A percentile compares a stretch with the other conserved stretches of the same genome.
phyloP scores from a whole-genome alignment of 1,140 invertebrate species.

The Metaphire vulgaris region DNA sequence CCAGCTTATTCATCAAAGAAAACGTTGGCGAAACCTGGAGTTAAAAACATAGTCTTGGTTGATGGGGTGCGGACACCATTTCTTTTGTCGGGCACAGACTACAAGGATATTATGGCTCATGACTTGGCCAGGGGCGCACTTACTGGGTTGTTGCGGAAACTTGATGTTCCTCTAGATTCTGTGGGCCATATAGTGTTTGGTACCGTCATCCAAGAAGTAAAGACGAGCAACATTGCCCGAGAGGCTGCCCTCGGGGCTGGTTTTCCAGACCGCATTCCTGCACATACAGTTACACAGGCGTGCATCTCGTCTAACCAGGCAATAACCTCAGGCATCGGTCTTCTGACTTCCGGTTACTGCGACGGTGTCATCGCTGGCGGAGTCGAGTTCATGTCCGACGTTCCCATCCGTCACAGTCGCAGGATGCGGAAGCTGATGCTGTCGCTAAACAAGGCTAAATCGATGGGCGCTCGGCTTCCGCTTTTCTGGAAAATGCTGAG shows the following conservation, averaged over 20 bases:
- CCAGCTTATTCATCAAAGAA: constrained; percentile 11
- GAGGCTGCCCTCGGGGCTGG: constrained; percentile 84
- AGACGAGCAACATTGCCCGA: constrained; percentile 87
- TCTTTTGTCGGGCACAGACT: constrained; percentile 82
- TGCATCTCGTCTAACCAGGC: constrained; percentile 97
- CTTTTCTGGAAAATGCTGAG: constrained; percentile 57
- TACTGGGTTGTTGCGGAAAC: constrained; percentile 19
- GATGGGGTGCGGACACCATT: constrained; percentile 96
- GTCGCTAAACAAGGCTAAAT: constrained; percentile 85
- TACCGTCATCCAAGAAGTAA: constrained; percentile 95
- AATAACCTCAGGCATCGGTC: constrained; percentile 77
- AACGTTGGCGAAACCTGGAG: constrained; percentile 21
- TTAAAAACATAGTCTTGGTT: constrained; percentile 76
- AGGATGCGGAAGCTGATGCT: constrained; percentile 85
- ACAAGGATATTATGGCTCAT: constrained; percentile 88
- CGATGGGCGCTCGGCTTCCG: constrained; percentile 65
- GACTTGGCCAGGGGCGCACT: constrained; percentile 84
- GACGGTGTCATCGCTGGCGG: constrained; percentile 88
- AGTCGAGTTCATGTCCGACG: constrained; percentile 97
- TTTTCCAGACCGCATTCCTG: constrained; percentile 84
- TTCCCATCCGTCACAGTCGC: constrained; percentile 89
- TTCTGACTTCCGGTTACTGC: constrained; percentile 80
- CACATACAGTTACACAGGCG: constrained; percentile 97
- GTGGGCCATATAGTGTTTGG: constrained; percentile 88
- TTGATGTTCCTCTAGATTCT: constrained; percentile 55